Percentiles rank a stretch among this genome's conserved stretches.
Conservation (phyloP, 2,113 vertebrate genomes). For the Callipepla californica region DNA sequence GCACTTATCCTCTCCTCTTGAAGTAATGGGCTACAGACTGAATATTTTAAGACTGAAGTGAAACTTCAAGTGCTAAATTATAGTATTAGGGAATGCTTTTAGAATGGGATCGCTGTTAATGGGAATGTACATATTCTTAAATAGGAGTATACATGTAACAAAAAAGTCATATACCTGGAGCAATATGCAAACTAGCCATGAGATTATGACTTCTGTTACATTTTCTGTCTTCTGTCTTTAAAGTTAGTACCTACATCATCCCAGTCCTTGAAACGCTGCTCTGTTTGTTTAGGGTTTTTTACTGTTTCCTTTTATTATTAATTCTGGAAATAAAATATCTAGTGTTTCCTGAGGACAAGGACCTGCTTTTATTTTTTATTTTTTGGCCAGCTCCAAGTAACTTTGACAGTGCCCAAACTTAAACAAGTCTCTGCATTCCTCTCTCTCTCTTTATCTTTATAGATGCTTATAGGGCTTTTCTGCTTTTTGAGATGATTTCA, state of each 20-base stretch:
- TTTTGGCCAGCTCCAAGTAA: rapidly evolving
- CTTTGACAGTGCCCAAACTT: background rate
- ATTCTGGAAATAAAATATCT: background rate
- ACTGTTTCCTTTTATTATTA: background rate
- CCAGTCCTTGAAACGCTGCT: background rate
- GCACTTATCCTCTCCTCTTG: background rate
- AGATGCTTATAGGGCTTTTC: background rate
- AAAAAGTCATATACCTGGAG: background rate
- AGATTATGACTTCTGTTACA: background rate
- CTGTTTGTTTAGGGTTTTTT: background rate
- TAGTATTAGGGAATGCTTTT: constrained; percentile 3
- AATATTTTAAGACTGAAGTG: constrained; percentile 11
- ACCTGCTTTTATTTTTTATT: background rate
- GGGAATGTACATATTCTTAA: background rate
- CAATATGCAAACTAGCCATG: background rate
- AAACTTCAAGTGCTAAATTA: constrained; percentile 9
- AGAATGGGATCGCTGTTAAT: background rate
- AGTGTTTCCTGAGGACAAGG: background rate
- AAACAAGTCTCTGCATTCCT: background rate
- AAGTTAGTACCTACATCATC: background rate
- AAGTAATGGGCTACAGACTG: background rate
- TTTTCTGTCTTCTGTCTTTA: background rate
- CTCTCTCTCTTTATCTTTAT: background rate
- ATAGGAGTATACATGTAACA: background rate
- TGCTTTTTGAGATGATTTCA: background rate